Evolutionary conservation across 2,888 invertebrate genomes (phyloP).

Genomic region (Pocota personata): DNA sequence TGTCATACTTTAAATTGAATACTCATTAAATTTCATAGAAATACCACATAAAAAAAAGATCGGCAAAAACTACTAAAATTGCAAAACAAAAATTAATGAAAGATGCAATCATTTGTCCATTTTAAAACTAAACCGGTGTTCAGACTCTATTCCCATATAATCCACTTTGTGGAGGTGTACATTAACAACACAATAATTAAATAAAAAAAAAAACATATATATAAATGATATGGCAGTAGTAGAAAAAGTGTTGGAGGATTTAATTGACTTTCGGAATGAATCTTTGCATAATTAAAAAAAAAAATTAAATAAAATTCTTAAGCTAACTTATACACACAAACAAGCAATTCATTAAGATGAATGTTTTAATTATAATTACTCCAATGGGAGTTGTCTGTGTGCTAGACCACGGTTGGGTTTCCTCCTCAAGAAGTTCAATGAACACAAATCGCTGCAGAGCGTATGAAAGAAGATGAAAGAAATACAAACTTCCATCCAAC

Average conservation of each 20-base stretch:
- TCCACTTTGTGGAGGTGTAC: constrained; percentile 39
- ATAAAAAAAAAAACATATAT: constrained; percentile 6
- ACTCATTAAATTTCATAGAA: background rate
- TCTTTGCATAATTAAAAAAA: constrained; percentile 20
- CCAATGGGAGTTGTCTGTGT: background rate
- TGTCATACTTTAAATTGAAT: background rate
- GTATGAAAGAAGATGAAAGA: constrained; percentile 8
- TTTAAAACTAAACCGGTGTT: constrained; percentile 51
- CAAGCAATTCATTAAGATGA: constrained; percentile 49
- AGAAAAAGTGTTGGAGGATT: constrained; percentile 60
- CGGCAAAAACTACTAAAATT: background rate
- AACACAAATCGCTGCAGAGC: constrained; percentile 42
- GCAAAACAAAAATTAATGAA: background rate
- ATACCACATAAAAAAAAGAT: background rate
- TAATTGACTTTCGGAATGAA: constrained; percentile 50
- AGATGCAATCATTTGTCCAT: constrained; percentile 32
- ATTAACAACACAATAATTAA: constrained; percentile 28
- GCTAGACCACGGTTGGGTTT: background rate
- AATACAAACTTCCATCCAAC: constrained; percentile 22
- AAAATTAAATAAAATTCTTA: background rate
- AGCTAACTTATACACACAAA: background rate
- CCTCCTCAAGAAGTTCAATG: constrained; percentile 59
- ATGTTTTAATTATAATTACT: constrained; percentile 57
- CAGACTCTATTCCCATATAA: constrained; percentile 48
- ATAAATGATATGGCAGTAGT: background rate